Conservation (phyloP, 2,888 invertebrate species). For the Lathronympha strigana region DNA sequence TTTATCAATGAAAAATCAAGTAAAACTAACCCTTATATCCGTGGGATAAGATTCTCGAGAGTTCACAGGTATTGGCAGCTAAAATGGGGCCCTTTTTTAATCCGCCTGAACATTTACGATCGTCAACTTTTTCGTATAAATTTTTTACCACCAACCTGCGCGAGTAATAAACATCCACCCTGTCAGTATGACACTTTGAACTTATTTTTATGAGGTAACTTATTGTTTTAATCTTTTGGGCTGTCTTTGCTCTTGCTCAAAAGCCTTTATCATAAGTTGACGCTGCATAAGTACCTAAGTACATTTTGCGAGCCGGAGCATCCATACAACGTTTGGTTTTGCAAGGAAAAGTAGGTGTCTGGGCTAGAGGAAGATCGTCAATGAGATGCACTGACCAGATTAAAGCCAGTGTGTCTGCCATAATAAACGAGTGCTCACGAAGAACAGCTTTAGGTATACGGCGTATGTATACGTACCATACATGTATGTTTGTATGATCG, state of each 20-base stretch:
- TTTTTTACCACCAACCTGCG: conserved; percentile 67
- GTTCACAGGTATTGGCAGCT: conserved; percentile 10
- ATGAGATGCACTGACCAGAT: too few relatives aligned
- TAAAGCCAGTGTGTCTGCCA: too few relatives aligned
- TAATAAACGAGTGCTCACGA: too few relatives aligned
- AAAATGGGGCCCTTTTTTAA: conserved; percentile 66
- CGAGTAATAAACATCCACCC: conserved; percentile 63
- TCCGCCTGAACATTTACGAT: conserved; percentile 77
- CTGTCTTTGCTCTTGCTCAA: conserved; percentile 49
- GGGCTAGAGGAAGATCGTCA: too few relatives aligned
- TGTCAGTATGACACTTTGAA: conserved; percentile 51
- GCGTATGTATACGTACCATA: too few relatives aligned
- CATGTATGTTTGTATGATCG: too few relatives aligned
- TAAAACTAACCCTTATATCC: not conserved
- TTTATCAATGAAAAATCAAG: not conserved
- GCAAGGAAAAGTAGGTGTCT: too few relatives aligned
- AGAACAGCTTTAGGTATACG: too few relatives aligned
- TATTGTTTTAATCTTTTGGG: conserved; percentile 70
- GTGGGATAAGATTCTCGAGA: not conserved
- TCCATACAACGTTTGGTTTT: too few relatives aligned
- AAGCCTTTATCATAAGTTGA: conserved; percentile 10
- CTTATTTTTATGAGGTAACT: conserved; percentile 60
- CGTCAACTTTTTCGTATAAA: conserved; percentile 75
- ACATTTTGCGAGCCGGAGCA: too few relatives aligned
- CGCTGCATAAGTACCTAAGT: too few relatives aligned